phyloP scores from a whole-genome alignment of 2,113 vertebrate species.

The Panthera uncia region DNA sequence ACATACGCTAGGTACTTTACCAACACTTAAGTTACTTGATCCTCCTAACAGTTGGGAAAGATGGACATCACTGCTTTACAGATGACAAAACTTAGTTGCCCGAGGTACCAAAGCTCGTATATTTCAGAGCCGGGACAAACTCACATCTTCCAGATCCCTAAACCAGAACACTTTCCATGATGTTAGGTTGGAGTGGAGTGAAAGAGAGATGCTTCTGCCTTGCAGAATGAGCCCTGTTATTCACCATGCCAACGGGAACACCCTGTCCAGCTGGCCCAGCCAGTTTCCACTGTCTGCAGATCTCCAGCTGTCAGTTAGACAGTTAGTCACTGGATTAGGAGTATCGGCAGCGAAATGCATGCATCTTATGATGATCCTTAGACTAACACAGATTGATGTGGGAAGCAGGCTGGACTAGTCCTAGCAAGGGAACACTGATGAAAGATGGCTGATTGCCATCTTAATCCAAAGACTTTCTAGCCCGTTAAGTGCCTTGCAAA shows the following conservation, averaged over 20 bases:
- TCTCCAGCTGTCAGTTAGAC: background rate
- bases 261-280: background rate
- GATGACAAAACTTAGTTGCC: background rate
- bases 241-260: background rate
- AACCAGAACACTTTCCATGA: no score
- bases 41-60: background rate
- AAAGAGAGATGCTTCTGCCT: background rate
- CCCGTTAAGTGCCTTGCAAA: constrained; percentile 11
- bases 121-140: background rate
- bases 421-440: background rate
- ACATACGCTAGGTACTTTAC: background rate
- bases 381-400: background rate
- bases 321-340: background rate
- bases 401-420: background rate
- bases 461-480: constrained; percentile 49
- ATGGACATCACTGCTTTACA: background rate
- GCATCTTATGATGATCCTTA: background rate
- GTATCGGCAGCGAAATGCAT: background rate
- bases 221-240: background rate
- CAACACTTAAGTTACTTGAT: background rate
- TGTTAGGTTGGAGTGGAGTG: background rate
- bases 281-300: background rate
- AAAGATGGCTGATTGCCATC: constrained; percentile 15
- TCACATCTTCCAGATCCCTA: background rate
- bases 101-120: background rate